Evolutionary conservation across 1,140 invertebrate species (phyloP).

Genomic region (Brachionus angularis): DNA sequence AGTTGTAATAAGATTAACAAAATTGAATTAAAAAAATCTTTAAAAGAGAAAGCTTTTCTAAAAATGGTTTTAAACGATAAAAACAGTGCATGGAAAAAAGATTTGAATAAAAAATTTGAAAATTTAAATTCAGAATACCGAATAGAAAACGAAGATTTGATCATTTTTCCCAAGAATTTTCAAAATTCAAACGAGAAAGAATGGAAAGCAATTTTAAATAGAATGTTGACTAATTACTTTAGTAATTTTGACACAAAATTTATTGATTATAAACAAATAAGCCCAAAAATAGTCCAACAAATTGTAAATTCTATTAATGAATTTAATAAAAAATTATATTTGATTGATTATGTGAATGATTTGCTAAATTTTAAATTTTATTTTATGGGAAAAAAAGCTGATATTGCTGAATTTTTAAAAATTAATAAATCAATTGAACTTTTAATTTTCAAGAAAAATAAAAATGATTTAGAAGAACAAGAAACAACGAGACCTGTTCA

Average conservation of each 20-base stretch:
- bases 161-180: not conserved
- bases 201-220: not conserved
- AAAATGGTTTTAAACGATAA: not conserved
- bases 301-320: conserved; percentile 6
- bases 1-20: not conserved
- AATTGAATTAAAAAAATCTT: not conserved
- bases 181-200: not conserved
- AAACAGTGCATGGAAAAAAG: not conserved
- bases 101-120: not conserved
- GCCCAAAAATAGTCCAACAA: not conserved
- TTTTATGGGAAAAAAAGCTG: too few relatives aligned
- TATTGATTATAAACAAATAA: not conserved
- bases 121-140: not conserved
- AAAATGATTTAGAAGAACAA: too few relatives aligned
- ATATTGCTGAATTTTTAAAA: too few relatives aligned
- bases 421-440: too few relatives aligned
- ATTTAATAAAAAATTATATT: not conserved
- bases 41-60: not conserved
- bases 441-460: too few relatives aligned
- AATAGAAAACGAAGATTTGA: not conserved
- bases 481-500: too few relatives aligned
- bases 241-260: not conserved
- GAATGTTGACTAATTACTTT: not conserved
- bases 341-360: too few relatives aligned
- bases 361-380: too few relatives aligned